Evolutionary conservation across 2,113 vertebrate genomes (phyloP).

Genomic region (Carlito syrichta): DNA sequence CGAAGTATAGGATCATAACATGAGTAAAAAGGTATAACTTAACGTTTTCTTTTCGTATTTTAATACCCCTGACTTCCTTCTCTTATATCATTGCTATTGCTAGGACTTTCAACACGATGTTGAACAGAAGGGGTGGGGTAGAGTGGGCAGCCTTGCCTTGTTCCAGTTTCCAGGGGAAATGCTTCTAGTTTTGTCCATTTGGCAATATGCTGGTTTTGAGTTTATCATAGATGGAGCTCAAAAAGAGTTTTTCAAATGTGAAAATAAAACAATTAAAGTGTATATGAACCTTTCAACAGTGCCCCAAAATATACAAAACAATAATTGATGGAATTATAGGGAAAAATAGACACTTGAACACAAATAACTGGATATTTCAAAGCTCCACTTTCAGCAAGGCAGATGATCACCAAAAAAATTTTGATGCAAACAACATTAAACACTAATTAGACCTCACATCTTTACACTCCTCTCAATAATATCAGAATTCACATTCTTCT

Average conservation of each 20-base stretch:
- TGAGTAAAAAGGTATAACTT: too few species aligned
- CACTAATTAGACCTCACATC: neutral
- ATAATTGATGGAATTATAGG: neutral
- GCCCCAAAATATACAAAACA: neutral
- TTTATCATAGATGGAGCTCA: too few species aligned
- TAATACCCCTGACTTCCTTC: too few species aligned
- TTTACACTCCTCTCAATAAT: neutral
- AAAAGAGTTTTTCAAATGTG: neutral
- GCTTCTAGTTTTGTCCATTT: too few species aligned
- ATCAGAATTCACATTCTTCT: neutral
- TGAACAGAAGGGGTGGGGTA: too few species aligned
- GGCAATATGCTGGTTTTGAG: too few species aligned
- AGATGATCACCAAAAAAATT: neutral
- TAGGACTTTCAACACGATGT: too few species aligned
- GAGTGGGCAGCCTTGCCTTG: too few species aligned
- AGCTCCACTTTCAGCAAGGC: neutral
- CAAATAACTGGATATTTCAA: neutral
- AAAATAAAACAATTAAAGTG: neutral
- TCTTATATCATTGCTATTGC: too few species aligned
- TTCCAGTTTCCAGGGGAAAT: too few species aligned
- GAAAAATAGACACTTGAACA: neutral
- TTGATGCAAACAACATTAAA: neutral
- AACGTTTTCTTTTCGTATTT: too few species aligned
- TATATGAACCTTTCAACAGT: neutral
- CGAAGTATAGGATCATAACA: too few species aligned